Conservation (phyloP, 2,113 vertebrate genomes). For the Alaudala cheleensis region DNA sequence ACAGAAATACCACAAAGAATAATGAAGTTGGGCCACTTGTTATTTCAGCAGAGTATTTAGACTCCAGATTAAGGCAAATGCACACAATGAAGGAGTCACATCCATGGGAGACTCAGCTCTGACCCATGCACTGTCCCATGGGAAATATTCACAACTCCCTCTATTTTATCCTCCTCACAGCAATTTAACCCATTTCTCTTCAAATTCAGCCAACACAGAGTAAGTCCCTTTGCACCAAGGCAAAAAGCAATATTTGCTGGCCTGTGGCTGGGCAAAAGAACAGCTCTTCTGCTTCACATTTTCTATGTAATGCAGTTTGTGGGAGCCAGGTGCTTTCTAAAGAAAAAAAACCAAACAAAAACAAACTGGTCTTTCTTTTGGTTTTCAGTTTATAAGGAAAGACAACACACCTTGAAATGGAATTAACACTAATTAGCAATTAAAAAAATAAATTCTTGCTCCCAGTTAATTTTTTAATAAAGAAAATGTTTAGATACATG, state of each 20-base stretch:
- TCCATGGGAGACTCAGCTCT: neutral
- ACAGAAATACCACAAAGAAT: neutral
- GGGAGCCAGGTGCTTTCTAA: neutral
- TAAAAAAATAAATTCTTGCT: neutral
- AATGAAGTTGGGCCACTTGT: neutral
- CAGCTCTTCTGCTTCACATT: neutral
- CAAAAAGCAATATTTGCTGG: neutral
- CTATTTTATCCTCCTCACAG: neutral
- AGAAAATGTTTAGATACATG: neutral
- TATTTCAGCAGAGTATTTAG: neutral
- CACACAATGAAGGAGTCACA: neutral
- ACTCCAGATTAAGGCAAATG: neutral
- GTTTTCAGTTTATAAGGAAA: neutral
- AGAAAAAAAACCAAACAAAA: too few species aligned
- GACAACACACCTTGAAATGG: neutral
- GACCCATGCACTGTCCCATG: neutral
- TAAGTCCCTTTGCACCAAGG: fast-evolving
- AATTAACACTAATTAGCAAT: neutral
- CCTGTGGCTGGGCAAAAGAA: fast-evolving
- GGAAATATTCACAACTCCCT: neutral
- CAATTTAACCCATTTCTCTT: neutral
- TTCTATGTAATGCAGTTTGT: neutral
- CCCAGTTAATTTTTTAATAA: neutral
- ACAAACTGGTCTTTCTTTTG: neutral
- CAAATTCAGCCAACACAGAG: neutral